These are phyloP conservation scores for Physeter macrocephalus DNA, from an alignment of 2,113 vertebrate species.

Conservation along the genomic window DNA sequence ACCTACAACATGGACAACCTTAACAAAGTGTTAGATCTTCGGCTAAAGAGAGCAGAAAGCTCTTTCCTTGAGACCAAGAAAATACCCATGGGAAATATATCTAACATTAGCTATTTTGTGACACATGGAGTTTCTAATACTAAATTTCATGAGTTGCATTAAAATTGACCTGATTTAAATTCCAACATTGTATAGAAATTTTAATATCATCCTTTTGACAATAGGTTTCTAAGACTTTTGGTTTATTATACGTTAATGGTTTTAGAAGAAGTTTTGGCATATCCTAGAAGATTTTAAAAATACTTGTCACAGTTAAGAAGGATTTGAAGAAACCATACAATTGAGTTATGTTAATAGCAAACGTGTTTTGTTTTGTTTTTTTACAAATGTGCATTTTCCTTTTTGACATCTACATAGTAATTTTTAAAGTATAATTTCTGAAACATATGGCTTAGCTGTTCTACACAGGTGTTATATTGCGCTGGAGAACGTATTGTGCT, in stretches of 20 bases:
- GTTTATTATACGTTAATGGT: not conserved
- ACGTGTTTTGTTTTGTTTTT: not conserved
- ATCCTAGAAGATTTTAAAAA: not conserved
- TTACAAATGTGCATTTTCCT: not conserved
- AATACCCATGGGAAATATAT: not conserved
- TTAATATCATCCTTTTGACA: slow-evolving; percentile 6
- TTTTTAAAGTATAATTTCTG: slow-evolving; percentile 24
- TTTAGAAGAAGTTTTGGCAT: slow-evolving; percentile 21
- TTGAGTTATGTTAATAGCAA: slow-evolving; percentile 4
- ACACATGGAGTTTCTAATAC: not conserved
- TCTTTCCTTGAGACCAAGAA: not conserved
- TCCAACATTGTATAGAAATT: not conserved
- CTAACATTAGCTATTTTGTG: not conserved
- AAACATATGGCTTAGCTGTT: not conserved
- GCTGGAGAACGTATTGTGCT: slow-evolving; percentile 19
- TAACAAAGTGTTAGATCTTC: not conserved
- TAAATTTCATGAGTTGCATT: not conserved
- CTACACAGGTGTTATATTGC: not conserved
- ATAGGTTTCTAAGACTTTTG: not conserved
- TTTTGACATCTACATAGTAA: not conserved
- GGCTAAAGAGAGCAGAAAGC: not conserved
- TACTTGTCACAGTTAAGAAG: not conserved
- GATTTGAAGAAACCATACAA: slow-evolving; percentile 1
- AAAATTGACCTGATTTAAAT: not conserved
- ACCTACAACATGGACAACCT: not conserved